A percentile compares a stretch with the other conserved stretches of the same genome.
Evolutionary conservation across 1,140 invertebrate species (phyloP).

Genomic region (Hylyphantes graminicola): DNA sequence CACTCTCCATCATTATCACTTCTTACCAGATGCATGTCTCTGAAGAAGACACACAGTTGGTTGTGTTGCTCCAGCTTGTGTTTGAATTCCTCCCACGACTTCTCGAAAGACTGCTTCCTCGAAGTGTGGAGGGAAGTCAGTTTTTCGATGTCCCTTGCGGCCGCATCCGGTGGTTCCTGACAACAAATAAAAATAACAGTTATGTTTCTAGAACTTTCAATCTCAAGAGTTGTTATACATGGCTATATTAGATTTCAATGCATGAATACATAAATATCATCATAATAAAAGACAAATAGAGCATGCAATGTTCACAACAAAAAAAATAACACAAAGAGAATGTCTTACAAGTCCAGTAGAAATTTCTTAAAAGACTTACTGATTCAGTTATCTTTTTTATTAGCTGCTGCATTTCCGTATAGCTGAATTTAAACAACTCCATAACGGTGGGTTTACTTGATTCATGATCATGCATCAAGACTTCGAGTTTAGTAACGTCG

Average conservation of each 20-base stretch:
- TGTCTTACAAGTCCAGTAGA: neutral
- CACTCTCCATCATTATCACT: neutral
- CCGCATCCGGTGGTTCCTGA: conserved; percentile 77
- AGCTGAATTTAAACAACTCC: conserved; percentile 74
- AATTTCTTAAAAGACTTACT: conserved; percentile 66
- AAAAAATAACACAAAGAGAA: neutral
- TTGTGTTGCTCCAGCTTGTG: conserved; percentile 75
- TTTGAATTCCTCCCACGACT: conserved; percentile 74
- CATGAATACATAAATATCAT: too few relatives aligned
- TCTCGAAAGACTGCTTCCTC: conserved; percentile 72
- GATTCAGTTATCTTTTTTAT: conserved; percentile 75
- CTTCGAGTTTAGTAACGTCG: conserved; percentile 70
- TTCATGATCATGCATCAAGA: conserved; percentile 71
- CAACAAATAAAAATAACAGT: conserved; percentile 37
- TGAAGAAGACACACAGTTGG: conserved; percentile 77
- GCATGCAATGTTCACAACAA: neutral
- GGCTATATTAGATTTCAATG: too few relatives aligned
- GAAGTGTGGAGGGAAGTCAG: conserved; percentile 74
- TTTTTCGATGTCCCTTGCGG: conserved; percentile 77
- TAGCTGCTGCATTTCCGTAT: conserved; percentile 75
- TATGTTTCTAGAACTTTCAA: too few relatives aligned
- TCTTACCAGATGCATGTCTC: conserved; percentile 73
- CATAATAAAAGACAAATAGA: too few relatives aligned
- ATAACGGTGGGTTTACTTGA: conserved; percentile 72
- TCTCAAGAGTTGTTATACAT: too few relatives aligned